Conservation (phyloP, 1,140 invertebrate genomes). For the Anadara kagoshimensis region DNA sequence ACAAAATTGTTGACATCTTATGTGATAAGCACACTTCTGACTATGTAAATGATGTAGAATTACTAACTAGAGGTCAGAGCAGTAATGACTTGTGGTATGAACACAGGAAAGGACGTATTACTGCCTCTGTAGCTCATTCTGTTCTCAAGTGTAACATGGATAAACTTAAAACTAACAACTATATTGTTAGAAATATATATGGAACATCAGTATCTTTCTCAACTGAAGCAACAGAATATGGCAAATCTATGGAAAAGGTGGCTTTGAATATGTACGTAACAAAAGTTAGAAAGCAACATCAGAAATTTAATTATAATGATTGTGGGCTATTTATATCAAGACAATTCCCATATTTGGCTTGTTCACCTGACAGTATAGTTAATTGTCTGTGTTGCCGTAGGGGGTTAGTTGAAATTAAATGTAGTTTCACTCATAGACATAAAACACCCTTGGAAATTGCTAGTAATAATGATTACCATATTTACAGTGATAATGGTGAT, state of each 20-base stretch:
- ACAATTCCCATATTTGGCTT: slow-evolving; percentile 6
- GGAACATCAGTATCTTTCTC: slow-evolving; percentile 1
- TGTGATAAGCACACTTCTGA: slow-evolving; percentile 5
- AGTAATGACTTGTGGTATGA: slow-evolving; percentile 22
- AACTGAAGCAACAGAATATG: neutral
- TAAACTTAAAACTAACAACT: slow-evolving; percentile 9
- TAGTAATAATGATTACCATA: slow-evolving; percentile 17
- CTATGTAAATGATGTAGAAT: slow-evolving; percentile 15
- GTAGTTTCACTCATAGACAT: slow-evolving; percentile 19
- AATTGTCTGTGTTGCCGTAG: slow-evolving; percentile 24
- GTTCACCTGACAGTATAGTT: slow-evolving; percentile 18
- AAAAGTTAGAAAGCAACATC: neutral
- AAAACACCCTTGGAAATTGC: slow-evolving; percentile 2
- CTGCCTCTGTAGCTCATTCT: too few relatives aligned
- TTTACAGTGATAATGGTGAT: slow-evolving; percentile 3
- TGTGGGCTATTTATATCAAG: slow-evolving; percentile 8
- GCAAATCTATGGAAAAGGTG: neutral
- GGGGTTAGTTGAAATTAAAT: slow-evolving; percentile 29
- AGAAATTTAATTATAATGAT: neutral
- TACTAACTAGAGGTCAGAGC: slow-evolving; percentile 3
- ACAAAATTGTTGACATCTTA: too few relatives aligned
- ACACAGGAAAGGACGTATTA: slow-evolving; percentile 22
- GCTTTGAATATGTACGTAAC: neutral
- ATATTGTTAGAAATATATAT: slow-evolving; percentile 11
- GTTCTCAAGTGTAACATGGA: slow-evolving; percentile 11